Conservation (phyloP, 2,888 invertebrate species). For the Eristalis intricaria region DNA sequence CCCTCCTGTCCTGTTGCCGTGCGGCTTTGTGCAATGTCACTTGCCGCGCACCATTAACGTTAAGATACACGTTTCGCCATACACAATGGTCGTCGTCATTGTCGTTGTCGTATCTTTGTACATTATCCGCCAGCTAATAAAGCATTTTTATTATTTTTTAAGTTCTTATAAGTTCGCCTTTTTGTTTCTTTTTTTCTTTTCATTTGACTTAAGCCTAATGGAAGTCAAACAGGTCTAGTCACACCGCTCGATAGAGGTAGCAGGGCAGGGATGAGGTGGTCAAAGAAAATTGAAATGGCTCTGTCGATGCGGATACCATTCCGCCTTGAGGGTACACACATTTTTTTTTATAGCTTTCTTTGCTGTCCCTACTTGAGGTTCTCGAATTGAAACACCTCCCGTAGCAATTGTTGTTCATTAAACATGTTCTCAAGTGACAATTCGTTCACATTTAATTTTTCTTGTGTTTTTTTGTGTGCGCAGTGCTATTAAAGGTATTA, state of each 20-base stretch:
- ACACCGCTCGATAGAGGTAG: not conserved
- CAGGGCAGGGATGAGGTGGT: slow-evolving; percentile 37
- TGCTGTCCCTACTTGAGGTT: slow-evolving; percentile 16
- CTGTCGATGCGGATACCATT: slow-evolving; percentile 47
- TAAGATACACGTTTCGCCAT: slow-evolving; percentile 61
- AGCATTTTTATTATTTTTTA: slow-evolving; percentile 54
- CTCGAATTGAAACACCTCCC: slow-evolving; percentile 26
- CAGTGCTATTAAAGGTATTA: slow-evolving; percentile 21
- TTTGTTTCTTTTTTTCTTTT: slow-evolving; percentile 8
- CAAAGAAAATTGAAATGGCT: slow-evolving; percentile 69
- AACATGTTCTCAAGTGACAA: slow-evolving; percentile 34
- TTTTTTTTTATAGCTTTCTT: not conserved
- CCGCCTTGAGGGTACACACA: slow-evolving; percentile 51
- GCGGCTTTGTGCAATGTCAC: slow-evolving; percentile 64
- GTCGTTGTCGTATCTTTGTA: slow-evolving; percentile 46
- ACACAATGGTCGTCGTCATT: slow-evolving; percentile 47
- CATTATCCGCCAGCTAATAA: slow-evolving; percentile 67
- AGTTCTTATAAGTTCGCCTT: slow-evolving; percentile 16
- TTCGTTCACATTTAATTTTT: slow-evolving; percentile 1
- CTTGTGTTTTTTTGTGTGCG: not conserved
- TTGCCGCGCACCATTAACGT: slow-evolving; percentile 69
- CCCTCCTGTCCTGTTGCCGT: slow-evolving; percentile 20
- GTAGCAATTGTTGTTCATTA: slow-evolving; percentile 5
- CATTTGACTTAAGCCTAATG: slow-evolving; percentile 57
- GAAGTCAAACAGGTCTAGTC: slow-evolving; percentile 68